Conservation (phyloP, 1,140 invertebrate genomes). For the Drosophila athabasca region DNA sequence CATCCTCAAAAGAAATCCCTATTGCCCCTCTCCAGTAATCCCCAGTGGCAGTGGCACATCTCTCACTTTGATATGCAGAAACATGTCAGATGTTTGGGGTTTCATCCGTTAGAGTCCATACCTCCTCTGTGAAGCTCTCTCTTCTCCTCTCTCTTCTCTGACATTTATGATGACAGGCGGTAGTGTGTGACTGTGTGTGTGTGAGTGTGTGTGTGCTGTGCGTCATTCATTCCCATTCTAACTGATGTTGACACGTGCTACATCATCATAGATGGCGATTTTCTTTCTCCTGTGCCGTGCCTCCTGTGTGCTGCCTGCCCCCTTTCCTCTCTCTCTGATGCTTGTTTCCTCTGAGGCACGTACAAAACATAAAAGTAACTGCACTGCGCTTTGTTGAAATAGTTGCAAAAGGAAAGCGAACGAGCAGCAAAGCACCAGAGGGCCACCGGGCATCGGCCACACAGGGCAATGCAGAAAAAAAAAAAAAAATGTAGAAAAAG, state of each 20-base stretch:
- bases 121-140: conserved; percentile 4
- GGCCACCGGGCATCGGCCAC: conserved; percentile 21
- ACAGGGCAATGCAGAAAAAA: conserved; percentile 36
- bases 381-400: conserved; percentile 81
- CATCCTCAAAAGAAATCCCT: background rate
- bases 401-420: conserved; percentile 71
- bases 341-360: conserved; percentile 61
- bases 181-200: conserved; percentile 44
- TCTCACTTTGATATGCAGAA: conserved; percentile 44
- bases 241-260: conserved; percentile 80
- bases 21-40: conserved; percentile 5
- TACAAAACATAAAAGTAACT: conserved; percentile 81
- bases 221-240: conserved; percentile 39
- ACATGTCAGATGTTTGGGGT: conserved; percentile 44
- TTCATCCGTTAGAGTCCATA: conserved; percentile 23
- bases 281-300: conserved; percentile 14
- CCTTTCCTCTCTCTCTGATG: conserved; percentile 30
- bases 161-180: conserved; percentile 80
- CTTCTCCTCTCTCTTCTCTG: conserved; percentile 25
- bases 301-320: background rate
- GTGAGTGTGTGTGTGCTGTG: conserved; percentile 15
- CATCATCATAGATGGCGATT: conserved; percentile 74
- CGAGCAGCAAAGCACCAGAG: conserved; percentile 63
- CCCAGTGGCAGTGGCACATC: background rate
- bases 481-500: conserved; percentile 17